Percentiles rank a stretch among this genome's conserved stretches.
These are phyloP conservation scores for Oligia strigilis DNA, from an alignment of 2,888 invertebrate genomes.

Conservation along the genomic window DNA sequence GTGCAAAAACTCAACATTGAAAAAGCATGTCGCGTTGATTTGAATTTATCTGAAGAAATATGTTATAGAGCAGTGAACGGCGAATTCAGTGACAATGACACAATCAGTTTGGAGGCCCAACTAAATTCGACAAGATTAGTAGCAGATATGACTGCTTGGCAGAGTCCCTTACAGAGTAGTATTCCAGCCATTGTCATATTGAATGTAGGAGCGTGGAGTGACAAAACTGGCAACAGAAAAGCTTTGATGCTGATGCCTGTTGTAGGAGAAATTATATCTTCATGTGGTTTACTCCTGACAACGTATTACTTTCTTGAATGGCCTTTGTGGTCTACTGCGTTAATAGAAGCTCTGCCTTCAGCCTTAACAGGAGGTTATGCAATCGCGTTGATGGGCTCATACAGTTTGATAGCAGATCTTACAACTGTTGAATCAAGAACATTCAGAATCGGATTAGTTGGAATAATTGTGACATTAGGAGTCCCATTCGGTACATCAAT, in stretches of 20 bases:
- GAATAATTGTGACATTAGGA: slow-evolving; percentile 87
- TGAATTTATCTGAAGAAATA: slow-evolving; percentile 85
- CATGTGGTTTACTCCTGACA: slow-evolving; percentile 87
- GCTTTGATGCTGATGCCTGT: slow-evolving; percentile 90
- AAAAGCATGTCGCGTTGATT: slow-evolving; percentile 90
- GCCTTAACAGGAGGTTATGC: slow-evolving; percentile 91
- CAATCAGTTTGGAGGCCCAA: slow-evolving; percentile 80
- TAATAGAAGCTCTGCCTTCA: slow-evolving; percentile 89
- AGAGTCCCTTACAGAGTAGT: slow-evolving; percentile 88
- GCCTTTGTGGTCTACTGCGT: slow-evolving; percentile 89
- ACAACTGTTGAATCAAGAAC: slow-evolving; percentile 91
- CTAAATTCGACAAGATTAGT: slow-evolving; percentile 83
- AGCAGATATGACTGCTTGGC: slow-evolving; percentile 90
- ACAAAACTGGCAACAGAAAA: slow-evolving; percentile 90
- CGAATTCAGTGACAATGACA: slow-evolving; percentile 71
- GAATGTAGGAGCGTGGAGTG: slow-evolving; percentile 92
- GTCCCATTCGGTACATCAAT: slow-evolving; percentile 88
- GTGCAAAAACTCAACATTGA: slow-evolving; percentile 89
- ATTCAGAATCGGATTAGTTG: slow-evolving; percentile 91
- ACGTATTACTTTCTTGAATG: slow-evolving; percentile 90
- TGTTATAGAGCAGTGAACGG: slow-evolving; percentile 85
- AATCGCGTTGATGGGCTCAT: slow-evolving; percentile 90
- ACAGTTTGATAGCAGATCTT: slow-evolving; percentile 91
- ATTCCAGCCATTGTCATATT: slow-evolving; percentile 90
- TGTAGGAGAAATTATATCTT: slow-evolving; percentile 88